Evolutionary conservation across 2,888 invertebrate species (phyloP).

Genomic region (Sphaerophoria rueppellii): DNA sequence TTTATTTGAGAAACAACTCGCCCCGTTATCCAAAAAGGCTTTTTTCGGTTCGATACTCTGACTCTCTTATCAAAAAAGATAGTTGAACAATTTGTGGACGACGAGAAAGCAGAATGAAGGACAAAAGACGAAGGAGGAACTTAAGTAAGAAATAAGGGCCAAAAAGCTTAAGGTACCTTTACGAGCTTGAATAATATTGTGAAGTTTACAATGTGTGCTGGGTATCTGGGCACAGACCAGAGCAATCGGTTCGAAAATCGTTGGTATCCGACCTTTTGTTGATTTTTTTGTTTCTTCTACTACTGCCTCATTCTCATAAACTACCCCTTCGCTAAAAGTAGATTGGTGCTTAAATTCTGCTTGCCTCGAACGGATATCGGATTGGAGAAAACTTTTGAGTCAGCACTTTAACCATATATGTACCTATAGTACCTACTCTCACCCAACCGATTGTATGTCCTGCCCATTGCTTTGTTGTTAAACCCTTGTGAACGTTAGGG

Average conservation of each 20-base stretch:
- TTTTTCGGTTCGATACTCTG: slow-evolving; percentile 37
- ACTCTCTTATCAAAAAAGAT: slow-evolving; percentile 42
- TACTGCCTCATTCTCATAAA: neutral
- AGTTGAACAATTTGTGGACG: slow-evolving; percentile 26
- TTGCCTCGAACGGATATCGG: slow-evolving; percentile 70
- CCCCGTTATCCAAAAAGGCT: slow-evolving; percentile 45
- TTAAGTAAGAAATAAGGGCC: neutral
- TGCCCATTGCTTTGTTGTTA: no score
- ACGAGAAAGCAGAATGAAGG: neutral
- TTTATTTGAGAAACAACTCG: slow-evolving; percentile 36
- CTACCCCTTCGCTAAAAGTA: neutral
- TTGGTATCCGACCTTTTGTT: slow-evolving; percentile 59
- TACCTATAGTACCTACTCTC: no score
- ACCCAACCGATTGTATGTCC: slow-evolving; percentile 23
- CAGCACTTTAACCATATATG: slow-evolving; percentile 53
- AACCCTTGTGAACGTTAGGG: no score
- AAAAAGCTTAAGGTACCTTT: slow-evolving; percentile 29
- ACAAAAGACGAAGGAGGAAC: neutral
- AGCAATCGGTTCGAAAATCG: slow-evolving; percentile 49
- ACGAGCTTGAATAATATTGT: slow-evolving; percentile 65
- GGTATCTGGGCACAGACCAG: neutral
- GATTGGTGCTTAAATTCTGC: slow-evolving; percentile 50
- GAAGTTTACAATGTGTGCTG: slow-evolving; percentile 62
- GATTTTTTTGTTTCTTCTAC: slow-evolving; percentile 7
- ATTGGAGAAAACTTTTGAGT: slow-evolving; percentile 66